A percentile compares a stretch with the other conserved stretches of the same genome.
Conservation (phyloP, 2,888 invertebrate species). For the Chydorus sphaericus region DNA sequence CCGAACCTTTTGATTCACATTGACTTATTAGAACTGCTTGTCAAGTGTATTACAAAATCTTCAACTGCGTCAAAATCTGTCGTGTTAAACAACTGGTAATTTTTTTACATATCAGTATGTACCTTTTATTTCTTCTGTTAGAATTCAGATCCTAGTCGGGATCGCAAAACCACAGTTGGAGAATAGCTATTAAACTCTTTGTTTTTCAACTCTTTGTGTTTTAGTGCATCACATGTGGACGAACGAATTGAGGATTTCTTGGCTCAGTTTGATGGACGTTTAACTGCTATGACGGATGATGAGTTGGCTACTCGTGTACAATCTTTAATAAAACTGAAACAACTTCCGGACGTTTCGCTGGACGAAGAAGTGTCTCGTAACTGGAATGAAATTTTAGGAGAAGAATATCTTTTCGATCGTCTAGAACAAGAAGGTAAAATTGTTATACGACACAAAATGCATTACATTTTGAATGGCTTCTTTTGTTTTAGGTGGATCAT, state of each 20-base stretch:
- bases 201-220: no score
- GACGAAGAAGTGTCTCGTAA: conserved; percentile 28
- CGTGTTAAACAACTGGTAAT: no score
- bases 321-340: conserved; percentile 25
- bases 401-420: conserved; percentile 29
- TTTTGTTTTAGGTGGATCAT: neutral
- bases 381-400: conserved; percentile 28
- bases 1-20: no score
- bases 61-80: no score
- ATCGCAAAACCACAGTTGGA: no score
- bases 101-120: no score
- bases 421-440: conserved; percentile 25
- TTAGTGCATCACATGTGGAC: conserved; percentile 25
- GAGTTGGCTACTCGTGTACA: conserved; percentile 20
- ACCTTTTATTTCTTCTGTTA: no score
- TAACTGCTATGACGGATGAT: conserved; percentile 19
- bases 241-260: conserved; percentile 28
- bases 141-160: no score
- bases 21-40: no score
- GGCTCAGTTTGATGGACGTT: conserved; percentile 24
- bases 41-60: no score
- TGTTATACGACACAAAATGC: neutral
- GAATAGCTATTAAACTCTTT: no score
- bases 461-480: neutral
- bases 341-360: conserved; percentile 28